phyloP scores from a whole-genome alignment of 2,113 vertebrate genomes.

The Aramus guarauna region DNA sequence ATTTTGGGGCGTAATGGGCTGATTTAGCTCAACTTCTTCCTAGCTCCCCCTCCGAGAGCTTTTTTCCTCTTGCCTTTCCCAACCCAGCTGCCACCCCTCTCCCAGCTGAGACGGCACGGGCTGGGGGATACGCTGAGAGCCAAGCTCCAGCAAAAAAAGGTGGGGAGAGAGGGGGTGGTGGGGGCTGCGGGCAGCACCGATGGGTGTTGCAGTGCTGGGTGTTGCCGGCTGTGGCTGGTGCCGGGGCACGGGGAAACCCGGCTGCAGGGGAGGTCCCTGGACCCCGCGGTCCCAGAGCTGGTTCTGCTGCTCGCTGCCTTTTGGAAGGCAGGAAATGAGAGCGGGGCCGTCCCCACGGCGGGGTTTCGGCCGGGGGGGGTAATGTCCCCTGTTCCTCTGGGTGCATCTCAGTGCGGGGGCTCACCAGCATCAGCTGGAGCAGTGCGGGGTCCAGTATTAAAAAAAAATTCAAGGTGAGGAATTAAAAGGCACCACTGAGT shows the following conservation, averaged over 20 bases:
- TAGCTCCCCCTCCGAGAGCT: background rate
- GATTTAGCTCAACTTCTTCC: background rate
- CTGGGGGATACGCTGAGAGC: accelerated
- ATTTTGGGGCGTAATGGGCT: background rate
- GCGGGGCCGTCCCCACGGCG: accelerated
- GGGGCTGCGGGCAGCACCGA: accelerated
- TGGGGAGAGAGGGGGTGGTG: accelerated
- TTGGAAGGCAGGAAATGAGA: background rate
- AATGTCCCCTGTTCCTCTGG: accelerated
- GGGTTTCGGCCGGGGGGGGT: background rate
- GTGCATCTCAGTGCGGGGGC: background rate
- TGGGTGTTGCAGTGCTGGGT: background rate
- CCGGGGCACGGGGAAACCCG: accelerated
- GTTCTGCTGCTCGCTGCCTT: background rate
- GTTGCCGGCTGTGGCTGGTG: background rate
- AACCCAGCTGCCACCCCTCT: background rate
- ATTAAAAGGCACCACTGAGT: background rate
- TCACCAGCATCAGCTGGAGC: background rate
- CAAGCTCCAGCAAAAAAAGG: background rate
- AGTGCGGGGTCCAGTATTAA: background rate
- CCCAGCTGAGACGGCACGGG: background rate
- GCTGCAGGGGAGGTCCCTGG: background rate
- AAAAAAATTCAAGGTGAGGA: background rate
- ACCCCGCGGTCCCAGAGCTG: background rate
- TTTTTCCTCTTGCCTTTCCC: background rate